These are phyloP conservation scores for Zaprionus tsacasi DNA, from an alignment of 1,140 invertebrate genomes.

Conservation along the genomic window DNA sequence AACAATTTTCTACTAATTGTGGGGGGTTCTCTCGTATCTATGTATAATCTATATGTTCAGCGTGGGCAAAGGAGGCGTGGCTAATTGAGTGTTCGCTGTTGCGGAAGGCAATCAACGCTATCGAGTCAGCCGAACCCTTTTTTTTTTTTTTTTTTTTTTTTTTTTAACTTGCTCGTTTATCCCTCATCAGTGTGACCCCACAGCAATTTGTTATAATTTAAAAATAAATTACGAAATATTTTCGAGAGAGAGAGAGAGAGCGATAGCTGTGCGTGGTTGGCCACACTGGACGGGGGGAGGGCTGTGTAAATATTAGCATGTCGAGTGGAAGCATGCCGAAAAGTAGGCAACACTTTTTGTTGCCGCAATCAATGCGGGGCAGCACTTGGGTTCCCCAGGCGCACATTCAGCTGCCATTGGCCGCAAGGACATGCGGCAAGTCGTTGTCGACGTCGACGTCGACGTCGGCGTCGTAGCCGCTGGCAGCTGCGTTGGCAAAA, in stretches of 20 bases:
- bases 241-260: background rate
- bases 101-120: background rate
- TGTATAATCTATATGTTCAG: background rate
- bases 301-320: constrained; percentile 35
- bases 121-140: background rate
- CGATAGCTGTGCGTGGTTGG: background rate
- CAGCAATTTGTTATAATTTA: constrained; percentile 51
- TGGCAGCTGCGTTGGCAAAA: constrained; percentile 66
- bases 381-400: constrained; percentile 32
- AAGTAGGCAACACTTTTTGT: constrained; percentile 60
- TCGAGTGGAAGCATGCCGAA: constrained; percentile 25
- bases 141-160: background rate
- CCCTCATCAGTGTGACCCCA: background rate
- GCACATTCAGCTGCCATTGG: constrained; percentile 30
- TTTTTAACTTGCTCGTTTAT: background rate
- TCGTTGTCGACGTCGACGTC: background rate
- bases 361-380: constrained; percentile 45
- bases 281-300: background rate
- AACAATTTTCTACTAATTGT: constrained; percentile 3
- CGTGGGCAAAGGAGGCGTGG: too few species aligned
- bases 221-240: constrained; percentile 56
- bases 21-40: too few species aligned
- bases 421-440: constrained; percentile 16
- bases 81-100: background rate
- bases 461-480: background rate